Percentiles rank a stretch among this genome's conserved stretches.
Evolutionary conservation across 2,113 vertebrate species (phyloP).

Genomic region (Cisticola juncidis): DNA sequence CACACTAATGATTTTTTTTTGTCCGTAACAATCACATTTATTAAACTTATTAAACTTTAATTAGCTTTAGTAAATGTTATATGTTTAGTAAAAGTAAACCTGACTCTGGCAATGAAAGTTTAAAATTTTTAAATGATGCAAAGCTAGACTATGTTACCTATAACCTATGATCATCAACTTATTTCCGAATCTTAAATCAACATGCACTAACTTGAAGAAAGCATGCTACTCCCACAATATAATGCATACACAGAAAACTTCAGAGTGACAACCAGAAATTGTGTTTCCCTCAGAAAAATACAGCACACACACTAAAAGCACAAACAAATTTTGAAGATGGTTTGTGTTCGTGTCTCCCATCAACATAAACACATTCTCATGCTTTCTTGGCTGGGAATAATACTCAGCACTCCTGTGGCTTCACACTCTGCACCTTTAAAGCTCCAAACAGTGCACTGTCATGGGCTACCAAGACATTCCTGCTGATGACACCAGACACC

Average conservation of each 20-base stretch:
- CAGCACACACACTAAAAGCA: background rate
- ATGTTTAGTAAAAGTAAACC: background rate
- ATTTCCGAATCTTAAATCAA: conserved; percentile 22
- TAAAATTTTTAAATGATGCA: conserved; percentile 77
- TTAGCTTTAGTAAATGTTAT: conserved; percentile 86
- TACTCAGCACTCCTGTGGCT: background rate
- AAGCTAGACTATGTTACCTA: conserved; percentile 71
- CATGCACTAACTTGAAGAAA: background rate
- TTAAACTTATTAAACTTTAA: conserved; percentile 92
- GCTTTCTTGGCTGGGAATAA: background rate
- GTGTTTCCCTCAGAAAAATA: background rate
- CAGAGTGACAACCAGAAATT: background rate
- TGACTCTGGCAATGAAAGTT: conserved; percentile 68
- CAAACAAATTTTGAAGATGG: background rate
- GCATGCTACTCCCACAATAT: background rate
- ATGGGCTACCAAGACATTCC: background rate
- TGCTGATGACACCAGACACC: background rate
- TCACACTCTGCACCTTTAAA: background rate
- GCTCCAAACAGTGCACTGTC: background rate
- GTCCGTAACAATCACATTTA: conserved; percentile 82
- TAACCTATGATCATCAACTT: conserved; percentile 73
- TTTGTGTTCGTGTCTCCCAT: background rate
- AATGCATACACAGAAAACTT: background rate
- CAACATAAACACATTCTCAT: background rate
- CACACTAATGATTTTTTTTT: conserved; percentile 78